Evolutionary conservation across 2,888 invertebrate species (phyloP), one percentile per base, ranked within the genome.

Genomic region (Ariolimax columbianus): DNA sequence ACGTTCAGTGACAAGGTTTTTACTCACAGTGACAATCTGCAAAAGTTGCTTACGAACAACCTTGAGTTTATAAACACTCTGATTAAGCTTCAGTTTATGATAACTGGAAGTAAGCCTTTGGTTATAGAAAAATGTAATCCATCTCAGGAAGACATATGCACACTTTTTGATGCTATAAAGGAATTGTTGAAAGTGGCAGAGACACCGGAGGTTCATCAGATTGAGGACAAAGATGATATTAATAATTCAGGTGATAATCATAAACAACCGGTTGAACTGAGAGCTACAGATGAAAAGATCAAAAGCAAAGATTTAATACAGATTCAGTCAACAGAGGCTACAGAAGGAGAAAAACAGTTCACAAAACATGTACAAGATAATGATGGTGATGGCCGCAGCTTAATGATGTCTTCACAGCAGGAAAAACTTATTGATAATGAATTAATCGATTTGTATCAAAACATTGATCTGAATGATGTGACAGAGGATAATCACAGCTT

Each of bases 101-200:
- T 73, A n/a, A 11, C 17, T 47, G 30, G n/a, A 73, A 47, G n/a
- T 73, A 30, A n/a, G 6, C 73, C 73, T 73, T 43, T 73, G n/a
- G 30, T 73, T 47, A 73, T 73, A 47, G 73, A 73, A 73, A 73
- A 73, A 43, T 26, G 47, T 73, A 11, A n/a, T 43, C 43, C 47
- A 43, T n/a, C 73, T n/a, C 73, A 43, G 3, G 26, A 73, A 43
- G 73, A 73, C 7, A 73, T 73, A 17, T 14, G 11, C 23, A 4
- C n/a, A 1, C 43, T 73, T 30, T 47, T 73, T n/a, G n/a, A 30
- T 43, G n/a, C 26, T 43, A n/a, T 73, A 47, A 73, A 43, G n/a
- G 7, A 26, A 63, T 63, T 63, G 7, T 26, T 4, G 1, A 6
- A 63, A 3, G n/a, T n/a, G n/a, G n/a, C n/a, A 7, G n/a, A 63